phyloP scores from a whole-genome alignment of 2,113 vertebrate genomes.

The Psittacara wagleri region DNA sequence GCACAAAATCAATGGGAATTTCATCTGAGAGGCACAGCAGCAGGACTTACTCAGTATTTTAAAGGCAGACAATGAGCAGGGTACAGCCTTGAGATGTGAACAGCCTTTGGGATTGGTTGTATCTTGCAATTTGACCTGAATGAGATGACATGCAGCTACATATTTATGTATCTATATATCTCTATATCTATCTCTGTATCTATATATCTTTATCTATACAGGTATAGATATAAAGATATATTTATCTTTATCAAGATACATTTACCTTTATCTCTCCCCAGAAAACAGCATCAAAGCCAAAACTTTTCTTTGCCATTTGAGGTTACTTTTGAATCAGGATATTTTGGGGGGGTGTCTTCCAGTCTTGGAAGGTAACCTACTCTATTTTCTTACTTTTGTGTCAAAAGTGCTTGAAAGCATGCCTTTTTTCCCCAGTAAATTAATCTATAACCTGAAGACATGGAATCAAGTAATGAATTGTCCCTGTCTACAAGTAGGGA shows the following conservation, averaged over 20 bases:
- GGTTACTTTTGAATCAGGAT: background rate
- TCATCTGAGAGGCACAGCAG: background rate
- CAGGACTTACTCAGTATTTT: background rate
- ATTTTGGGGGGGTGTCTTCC: background rate
- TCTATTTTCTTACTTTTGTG: background rate
- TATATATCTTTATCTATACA: fast-evolving
- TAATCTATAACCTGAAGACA: background rate
- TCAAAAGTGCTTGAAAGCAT: background rate
- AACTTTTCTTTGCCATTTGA: background rate
- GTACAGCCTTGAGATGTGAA: background rate
- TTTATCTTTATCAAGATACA: background rate
- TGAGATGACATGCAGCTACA: background rate
- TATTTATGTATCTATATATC: background rate
- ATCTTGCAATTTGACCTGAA: background rate
- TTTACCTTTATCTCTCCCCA: background rate
- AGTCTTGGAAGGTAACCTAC: background rate
- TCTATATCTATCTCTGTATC: background rate
- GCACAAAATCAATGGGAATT: background rate
- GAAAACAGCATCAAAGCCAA: fast-evolving
- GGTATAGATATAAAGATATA: background rate
- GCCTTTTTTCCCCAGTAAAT: background rate
- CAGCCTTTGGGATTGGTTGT: background rate
- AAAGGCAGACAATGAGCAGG: background rate
- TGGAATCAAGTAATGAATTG: background rate
- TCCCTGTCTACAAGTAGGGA: background rate